Evolutionary conservation across 2,888 invertebrate species (phyloP), one percentile per base, ranked within the genome.

Genomic region (Oegoconia quadripuncta): DNA sequence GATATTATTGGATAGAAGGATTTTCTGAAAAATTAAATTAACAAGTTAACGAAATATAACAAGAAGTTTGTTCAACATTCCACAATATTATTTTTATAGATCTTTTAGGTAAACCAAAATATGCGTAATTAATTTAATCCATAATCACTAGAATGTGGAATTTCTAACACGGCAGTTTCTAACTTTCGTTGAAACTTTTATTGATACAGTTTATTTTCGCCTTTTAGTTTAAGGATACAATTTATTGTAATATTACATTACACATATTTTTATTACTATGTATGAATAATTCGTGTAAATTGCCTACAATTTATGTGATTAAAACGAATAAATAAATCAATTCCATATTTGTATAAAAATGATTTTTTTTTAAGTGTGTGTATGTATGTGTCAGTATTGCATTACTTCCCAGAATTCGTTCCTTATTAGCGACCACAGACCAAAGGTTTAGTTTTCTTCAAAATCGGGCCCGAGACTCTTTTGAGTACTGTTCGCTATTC

Each of bases 261-360:
- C 52, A 64, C 73, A 68, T 71, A 72, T 75, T 41, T 37, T 37
- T 37, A 37, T 22, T 38, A 38, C 26, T 30, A 12, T 36, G 34
- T 65, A 58, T 64, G 64, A 68, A 69, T 65, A 66, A 65, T 63
- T 64, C 66, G 64, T 63, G 59, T 67, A 60, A 67, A 67, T 64
- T 68, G 64, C 53, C 61, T 62, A 64, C 70, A 69, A 68, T 71
- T 73, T 71, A 74, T 74, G 75, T 65, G 55, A 74, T 65, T 67
- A 70, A 75, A 75, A 75, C 65, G 60, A 64, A 65, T 65, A 72
- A 78, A 78, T 75, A 81, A 80, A 79, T 65, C 60, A 64, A 78
- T 82, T 74, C 69, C 66, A 77, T 79, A 80, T 79, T 69, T 80
- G 76, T 59, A 55, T 50, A 56, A 37, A 44, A 52, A 39, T 41